Conservation (phyloP, 2,113 vertebrate species). For the Bubo bubo region DNA sequence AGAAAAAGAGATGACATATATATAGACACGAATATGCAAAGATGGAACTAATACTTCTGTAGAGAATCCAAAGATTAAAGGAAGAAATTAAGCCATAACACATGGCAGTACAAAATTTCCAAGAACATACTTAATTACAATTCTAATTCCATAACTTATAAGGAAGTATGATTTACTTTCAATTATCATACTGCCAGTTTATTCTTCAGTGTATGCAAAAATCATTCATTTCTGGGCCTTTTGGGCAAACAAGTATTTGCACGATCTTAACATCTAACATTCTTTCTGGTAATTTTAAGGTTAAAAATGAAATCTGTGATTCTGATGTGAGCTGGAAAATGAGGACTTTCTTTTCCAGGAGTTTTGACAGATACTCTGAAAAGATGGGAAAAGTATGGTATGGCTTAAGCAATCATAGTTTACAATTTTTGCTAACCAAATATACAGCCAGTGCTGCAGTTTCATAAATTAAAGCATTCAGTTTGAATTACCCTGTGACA, state of each 20-base stretch:
- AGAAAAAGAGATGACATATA: background rate
- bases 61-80: background rate
- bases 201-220: constrained; percentile 23
- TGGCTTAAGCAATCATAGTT: constrained; percentile 30
- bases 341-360: constrained; percentile 5
- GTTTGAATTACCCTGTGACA: background rate
- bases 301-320: background rate
- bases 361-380: background rate
- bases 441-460: background rate
- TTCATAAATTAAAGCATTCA: background rate
- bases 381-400: constrained; percentile 27
- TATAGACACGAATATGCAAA: background rate
- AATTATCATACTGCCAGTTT: background rate
- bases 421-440: background rate
- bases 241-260: background rate
- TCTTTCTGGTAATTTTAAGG: background rate
- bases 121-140: background rate
- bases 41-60: background rate
- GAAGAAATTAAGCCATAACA: background rate
- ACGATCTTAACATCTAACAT: background rate
- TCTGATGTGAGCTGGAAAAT: background rate
- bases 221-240: background rate
- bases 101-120: background rate
- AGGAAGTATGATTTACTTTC: background rate
- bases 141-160: background rate